A percentile compares a stretch with the other conserved stretches of the same genome.
Conservation (phyloP, 1,140 invertebrate species). For the Nautilus pompilius region DNA sequence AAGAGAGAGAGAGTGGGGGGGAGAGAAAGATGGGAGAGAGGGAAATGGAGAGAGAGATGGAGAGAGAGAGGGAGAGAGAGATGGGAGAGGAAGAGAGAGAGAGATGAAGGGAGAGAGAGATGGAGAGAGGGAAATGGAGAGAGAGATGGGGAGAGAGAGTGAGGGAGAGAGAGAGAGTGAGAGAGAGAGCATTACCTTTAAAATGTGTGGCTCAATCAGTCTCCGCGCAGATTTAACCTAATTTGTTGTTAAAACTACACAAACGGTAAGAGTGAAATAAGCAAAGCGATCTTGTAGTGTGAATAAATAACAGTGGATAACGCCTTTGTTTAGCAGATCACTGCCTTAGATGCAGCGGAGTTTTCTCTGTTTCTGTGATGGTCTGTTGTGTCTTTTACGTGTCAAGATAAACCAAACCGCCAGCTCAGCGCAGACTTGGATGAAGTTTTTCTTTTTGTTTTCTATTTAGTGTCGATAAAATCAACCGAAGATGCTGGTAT, state of each 20-base stretch:
- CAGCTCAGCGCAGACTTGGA: too few relatives aligned
- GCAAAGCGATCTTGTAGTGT: too few relatives aligned
- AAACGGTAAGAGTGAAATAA: conserved; percentile 15
- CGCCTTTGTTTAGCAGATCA: too few relatives aligned
- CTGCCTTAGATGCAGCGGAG: too few relatives aligned
- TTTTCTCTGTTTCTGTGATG: too few relatives aligned
- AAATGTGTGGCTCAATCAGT: not conserved
- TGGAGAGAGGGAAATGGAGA: not conserved
- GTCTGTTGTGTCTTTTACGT: too few relatives aligned
- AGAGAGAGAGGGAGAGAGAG: conserved; percentile 3
- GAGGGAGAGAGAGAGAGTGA: conserved; percentile 10
- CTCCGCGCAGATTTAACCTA: not conserved
- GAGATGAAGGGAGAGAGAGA: not conserved
- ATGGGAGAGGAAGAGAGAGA: conserved; percentile 6
- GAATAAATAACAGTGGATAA: too few relatives aligned
- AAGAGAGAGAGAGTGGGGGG: conserved; percentile 3
- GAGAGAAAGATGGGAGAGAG: not conserved
- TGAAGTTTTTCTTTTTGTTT: too few relatives aligned
- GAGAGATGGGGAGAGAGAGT: not conserved
- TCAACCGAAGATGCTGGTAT: too few relatives aligned
- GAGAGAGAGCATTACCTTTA: not conserved
- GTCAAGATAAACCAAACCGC: too few relatives aligned
- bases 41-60: not conserved
- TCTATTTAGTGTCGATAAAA: too few relatives aligned
- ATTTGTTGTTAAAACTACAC: conserved; percentile 3